phyloP scores from a whole-genome alignment of 2,113 vertebrate species.

The Vidua chalybeata region DNA sequence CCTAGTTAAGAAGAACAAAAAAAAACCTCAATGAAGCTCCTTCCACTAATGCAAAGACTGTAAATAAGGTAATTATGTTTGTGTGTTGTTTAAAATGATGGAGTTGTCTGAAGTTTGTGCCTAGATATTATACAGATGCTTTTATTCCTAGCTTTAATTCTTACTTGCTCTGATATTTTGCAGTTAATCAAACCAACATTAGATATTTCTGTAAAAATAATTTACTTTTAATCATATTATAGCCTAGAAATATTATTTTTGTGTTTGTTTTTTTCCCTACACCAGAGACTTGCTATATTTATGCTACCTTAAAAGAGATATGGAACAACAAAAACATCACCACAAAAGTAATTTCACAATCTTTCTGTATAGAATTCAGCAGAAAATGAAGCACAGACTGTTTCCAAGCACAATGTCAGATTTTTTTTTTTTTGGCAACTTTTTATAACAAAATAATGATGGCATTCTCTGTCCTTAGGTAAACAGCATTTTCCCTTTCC shows the following conservation, averaged over 20 bases:
- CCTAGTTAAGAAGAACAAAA: neutral
- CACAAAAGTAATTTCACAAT: neutral
- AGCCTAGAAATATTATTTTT: neutral
- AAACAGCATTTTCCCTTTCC: neutral
- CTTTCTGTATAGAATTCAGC: neutral
- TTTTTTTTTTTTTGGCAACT: neutral
- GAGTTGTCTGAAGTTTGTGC: neutral
- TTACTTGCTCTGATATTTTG: neutral
- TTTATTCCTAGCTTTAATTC: neutral
- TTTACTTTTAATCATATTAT: neutral
- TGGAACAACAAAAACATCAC: fast-evolving
- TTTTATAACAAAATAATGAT: neutral
- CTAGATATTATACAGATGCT: neutral
- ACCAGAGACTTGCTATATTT: neutral
- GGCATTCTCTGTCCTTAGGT: neutral
- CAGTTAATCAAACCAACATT: neutral
- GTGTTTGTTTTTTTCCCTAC: neutral
- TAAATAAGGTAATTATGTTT: neutral
- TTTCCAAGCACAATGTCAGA: neutral
- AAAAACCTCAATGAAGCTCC: neutral
- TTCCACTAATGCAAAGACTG: neutral
- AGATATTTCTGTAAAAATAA: neutral
- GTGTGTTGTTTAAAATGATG: neutral
- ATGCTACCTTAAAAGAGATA: neutral
- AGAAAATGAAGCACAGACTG: neutral